Conservation (phyloP, 2,888 invertebrate species). For the Gryllus longicercus region DNA sequence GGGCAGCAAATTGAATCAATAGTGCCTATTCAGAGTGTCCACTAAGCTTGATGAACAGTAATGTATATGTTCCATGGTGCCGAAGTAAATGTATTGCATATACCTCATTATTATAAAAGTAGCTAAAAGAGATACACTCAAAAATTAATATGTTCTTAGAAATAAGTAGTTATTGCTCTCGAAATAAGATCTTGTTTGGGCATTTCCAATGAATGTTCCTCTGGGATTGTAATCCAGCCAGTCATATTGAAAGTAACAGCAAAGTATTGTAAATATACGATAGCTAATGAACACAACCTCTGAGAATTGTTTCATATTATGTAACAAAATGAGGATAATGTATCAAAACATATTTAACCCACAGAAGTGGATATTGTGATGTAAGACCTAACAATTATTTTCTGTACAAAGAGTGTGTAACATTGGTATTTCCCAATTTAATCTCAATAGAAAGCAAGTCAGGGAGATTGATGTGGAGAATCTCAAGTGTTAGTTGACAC, state of each 20-base stretch:
- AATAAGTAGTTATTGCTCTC: constrained; percentile 4
- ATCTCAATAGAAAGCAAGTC: not conserved
- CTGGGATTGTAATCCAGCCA: not conserved
- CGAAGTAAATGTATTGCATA: not conserved
- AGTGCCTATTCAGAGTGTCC: not conserved
- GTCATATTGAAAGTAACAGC: constrained; percentile 1
- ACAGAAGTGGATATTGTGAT: constrained; percentile 1
- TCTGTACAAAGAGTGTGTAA: not conserved
- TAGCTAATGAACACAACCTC: not conserved
- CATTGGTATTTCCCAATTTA: not conserved
- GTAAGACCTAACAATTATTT: constrained; percentile 4
- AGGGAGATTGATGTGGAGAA: not conserved
- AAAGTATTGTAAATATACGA: not conserved
- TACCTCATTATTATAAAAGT: constrained; percentile 5
- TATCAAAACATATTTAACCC: not conserved
- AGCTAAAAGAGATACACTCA: not conserved
- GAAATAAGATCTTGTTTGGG: constrained; percentile 1
- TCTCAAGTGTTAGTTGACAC: constrained; percentile 9
- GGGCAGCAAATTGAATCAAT: not conserved
- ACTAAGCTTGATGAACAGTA: constrained; percentile 9
- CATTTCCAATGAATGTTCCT: constrained; percentile 4
- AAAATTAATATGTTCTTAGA: not conserved
- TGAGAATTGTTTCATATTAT: not conserved
- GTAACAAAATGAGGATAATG: not conserved
- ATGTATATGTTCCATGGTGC: constrained; percentile 1